Evolutionary conservation across 2,797 vertebrate genomes (phyloP).

Genomic region (Podarcis siculus): DNA sequence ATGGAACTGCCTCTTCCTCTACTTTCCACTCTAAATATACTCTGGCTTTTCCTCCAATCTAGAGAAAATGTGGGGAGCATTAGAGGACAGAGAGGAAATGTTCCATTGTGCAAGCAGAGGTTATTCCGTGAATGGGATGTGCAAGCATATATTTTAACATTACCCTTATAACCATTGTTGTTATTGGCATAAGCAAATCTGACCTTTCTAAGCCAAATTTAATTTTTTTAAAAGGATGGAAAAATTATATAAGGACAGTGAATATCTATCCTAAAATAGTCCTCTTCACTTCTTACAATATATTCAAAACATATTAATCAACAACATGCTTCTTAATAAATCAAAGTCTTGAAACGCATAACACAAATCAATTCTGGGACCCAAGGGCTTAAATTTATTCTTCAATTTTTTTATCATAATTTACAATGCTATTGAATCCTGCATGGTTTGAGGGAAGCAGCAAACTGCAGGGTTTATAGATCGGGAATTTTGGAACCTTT

Average conservation of each 20-base stretch:
- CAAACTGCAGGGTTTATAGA: neutral
- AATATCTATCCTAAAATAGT: neutral
- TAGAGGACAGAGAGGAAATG: too few relatives aligned
- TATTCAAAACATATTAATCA: conserved; percentile 31
- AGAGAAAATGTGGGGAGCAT: too few relatives aligned
- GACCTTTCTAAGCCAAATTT: neutral
- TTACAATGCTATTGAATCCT: conserved; percentile 23
- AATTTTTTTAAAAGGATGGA: conserved; percentile 28
- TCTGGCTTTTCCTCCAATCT: too few relatives aligned
- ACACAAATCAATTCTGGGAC: conserved; percentile 19
- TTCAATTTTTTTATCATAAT: conserved; percentile 43
- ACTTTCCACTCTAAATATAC: too few relatives aligned
- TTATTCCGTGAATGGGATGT: neutral
- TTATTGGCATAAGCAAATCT: conserved; percentile 31
- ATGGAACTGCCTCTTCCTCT: too few relatives aligned
- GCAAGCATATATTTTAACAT: neutral
- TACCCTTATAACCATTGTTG: conserved; percentile 3
- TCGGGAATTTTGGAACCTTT: conserved; percentile 20
- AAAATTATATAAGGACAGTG: neutral
- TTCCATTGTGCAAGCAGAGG: too few relatives aligned
- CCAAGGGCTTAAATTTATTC: conserved; percentile 33
- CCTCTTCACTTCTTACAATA: conserved; percentile 22
- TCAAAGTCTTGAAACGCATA: conserved; percentile 1
- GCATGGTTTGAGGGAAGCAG: conserved; percentile 34
- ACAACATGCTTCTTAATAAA: conserved; percentile 23